Evolutionary conservation across 2,888 invertebrate genomes (phyloP).

Genomic region (Synergus itoensis): DNA sequence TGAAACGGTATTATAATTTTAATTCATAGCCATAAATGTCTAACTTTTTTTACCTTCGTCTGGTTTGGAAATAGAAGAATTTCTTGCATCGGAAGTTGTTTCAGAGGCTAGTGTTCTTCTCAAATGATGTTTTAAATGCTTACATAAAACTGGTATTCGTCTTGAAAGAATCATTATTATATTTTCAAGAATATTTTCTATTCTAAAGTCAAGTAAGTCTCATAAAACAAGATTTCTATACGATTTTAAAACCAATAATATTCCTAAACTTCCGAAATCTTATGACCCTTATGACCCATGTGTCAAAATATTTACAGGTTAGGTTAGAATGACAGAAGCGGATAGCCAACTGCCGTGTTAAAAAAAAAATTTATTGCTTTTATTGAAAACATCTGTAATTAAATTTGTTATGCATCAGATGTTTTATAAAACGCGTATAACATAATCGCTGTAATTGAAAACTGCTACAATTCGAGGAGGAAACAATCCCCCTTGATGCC

Average conservation of each 20-base stretch:
- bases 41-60: conserved; percentile 4
- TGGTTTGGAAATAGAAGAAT: conserved; percentile 8
- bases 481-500: too few species aligned
- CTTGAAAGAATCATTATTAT: conserved; percentile 23
- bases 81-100: not conserved
- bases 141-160: conserved; percentile 19
- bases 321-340: not conserved
- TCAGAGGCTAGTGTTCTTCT: conserved; percentile 23
- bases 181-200: not conserved
- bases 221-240: not conserved
- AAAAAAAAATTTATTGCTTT: not conserved
- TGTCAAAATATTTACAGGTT: not conserved
- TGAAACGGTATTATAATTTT: not conserved
- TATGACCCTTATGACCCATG: not conserved
- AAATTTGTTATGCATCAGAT: not conserved
- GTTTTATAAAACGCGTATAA: not conserved
- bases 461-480: too few species aligned
- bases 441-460: not conserved
- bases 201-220: not conserved
- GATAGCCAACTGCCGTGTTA: not conserved
- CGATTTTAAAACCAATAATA: not conserved
- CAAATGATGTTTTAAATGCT: conserved; percentile 35
- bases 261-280: too few species aligned
- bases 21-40: not conserved
- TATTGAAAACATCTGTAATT: not conserved